Conservation (phyloP, 2,888 invertebrate species). For the Limnephilus marmoratus region DNA sequence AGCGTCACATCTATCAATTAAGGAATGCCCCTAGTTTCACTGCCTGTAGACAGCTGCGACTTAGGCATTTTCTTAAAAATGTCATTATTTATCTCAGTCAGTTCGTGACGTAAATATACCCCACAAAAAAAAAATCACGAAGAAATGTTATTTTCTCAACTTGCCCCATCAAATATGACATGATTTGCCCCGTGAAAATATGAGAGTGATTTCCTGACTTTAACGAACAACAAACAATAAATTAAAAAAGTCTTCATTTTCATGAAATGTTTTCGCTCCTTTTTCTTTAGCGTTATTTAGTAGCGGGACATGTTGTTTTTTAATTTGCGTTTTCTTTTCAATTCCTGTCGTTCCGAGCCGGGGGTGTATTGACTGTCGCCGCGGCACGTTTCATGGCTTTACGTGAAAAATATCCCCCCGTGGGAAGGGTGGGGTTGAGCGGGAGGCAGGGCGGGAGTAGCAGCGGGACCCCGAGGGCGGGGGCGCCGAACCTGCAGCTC, state of each 20-base stretch:
- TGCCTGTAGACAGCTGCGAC: not conserved
- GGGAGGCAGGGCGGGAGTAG: not conserved
- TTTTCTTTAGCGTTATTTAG: conserved; percentile 27
- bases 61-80: not conserved
- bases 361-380: conserved; percentile 60
- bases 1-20: not conserved
- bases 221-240: not conserved
- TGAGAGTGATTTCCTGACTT: not conserved
- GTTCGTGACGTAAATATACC: not conserved
- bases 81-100: not conserved
- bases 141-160: not conserved
- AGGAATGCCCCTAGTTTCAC: not conserved
- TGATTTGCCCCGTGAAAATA: no score
- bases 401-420: conserved; percentile 61
- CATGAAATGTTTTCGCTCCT: conserved; percentile 7
- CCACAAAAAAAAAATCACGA: not conserved
- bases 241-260: not conserved
- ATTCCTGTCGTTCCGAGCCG: conserved; percentile 43
- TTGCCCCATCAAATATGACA: no score
- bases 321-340: conserved; percentile 50
- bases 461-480: not conserved
- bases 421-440: not conserved
- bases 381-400: conserved; percentile 64
- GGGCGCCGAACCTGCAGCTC: not conserved
- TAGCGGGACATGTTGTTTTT: conserved; percentile 31